phyloP scores from a whole-genome alignment of 92 coral and sea anemone species.

The Metridium senile region DNA sequence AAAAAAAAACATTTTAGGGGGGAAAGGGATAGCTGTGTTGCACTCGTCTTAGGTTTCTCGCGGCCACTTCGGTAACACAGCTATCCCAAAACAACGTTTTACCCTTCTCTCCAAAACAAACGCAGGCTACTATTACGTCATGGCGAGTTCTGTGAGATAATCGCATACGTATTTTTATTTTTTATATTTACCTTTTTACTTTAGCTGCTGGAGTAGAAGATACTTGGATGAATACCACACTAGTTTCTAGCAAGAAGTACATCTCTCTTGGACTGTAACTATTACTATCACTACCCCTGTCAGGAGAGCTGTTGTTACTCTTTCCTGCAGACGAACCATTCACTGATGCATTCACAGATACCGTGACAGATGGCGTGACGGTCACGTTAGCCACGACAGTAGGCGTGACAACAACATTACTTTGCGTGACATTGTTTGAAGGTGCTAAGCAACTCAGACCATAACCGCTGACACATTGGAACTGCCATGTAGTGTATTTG shows the following conservation, averaged over 20 bases:
- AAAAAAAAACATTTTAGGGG: too few relatives aligned
- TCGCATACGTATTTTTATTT: not conserved
- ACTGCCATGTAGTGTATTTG: constrained; percentile 72
- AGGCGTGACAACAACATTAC: constrained; percentile 19
- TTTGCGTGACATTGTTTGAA: constrained; percentile 11
- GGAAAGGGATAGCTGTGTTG: too few relatives aligned
- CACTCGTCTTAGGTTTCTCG: too few relatives aligned
- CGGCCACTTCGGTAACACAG: too few relatives aligned
- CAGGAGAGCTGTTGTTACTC: constrained; percentile 16
- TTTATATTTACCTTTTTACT: constrained; percentile 66
- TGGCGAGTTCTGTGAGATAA: too few relatives aligned
- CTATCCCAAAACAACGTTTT: too few relatives aligned
- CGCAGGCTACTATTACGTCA: too few relatives aligned
- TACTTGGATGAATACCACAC: constrained; percentile 78
- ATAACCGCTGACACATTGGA: constrained; percentile 78
- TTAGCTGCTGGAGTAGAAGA: constrained; percentile 61
- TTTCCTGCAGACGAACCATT: constrained; percentile 16
- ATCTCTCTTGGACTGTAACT: constrained; percentile 52
- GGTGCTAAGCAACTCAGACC: constrained; percentile 74
- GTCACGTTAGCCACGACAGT: constrained; percentile 30
- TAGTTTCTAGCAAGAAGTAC: constrained; percentile 71
- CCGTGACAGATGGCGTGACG: constrained; percentile 21
- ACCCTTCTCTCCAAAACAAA: too few relatives aligned
- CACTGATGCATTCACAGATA: constrained; percentile 28
- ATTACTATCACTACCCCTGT: not conserved